Evolutionary conservation across 2,113 vertebrate genomes (phyloP), one percentile per base, ranked within the genome.

Genomic region (Apteryx mantelli): DNA sequence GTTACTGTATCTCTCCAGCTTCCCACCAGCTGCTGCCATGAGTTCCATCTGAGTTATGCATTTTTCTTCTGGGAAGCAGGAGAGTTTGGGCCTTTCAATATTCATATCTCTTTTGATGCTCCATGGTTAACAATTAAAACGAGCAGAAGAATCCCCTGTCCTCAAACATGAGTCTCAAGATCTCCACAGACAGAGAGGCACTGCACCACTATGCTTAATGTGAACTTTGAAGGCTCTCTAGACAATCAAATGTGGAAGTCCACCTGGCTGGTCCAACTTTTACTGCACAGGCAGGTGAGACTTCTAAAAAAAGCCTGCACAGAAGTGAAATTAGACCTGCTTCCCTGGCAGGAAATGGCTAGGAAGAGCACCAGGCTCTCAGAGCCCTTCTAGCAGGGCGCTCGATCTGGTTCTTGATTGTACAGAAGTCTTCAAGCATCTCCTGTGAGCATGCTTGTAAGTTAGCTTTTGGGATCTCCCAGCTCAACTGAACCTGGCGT

Each of bases 101-200:
- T 55, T 21, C 48, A 53, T 40, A 63, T 22, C 25, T 83, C 34
- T 68, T 60, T 32, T 52, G 26, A 40, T 79, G 55, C 53, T 74
- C n/a, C 15, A 16, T 0, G 1, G 13, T 42, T 42, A 42, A 42
- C 9, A 42, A 42, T 25, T 64, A 58, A 79, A 68, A 21, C 28
- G 36, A 74, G 56, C 38, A 20, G 13, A 32, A 74, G 36, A 50
- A 19, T 19, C 52, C 19, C 28, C 26, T 8, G 28, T 30, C 19
- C 36, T 28, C 28, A 6, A 40, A 25, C 26, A 6, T 74, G 36
- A 17, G 26, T 30, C 8, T 19, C 44, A 46, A 46, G 44, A 46
- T 46, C 44, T 46, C 25, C 12, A 73, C 52, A 60, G 20, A 28
- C 2, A 0, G 0, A 1, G 5, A 13, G 13, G 50, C 52, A 12